Evolutionary conservation across 1,140 invertebrate genomes (phyloP), one percentile per base, ranked within the genome.

Genomic region (Panagrolaimus sp.): DNA sequence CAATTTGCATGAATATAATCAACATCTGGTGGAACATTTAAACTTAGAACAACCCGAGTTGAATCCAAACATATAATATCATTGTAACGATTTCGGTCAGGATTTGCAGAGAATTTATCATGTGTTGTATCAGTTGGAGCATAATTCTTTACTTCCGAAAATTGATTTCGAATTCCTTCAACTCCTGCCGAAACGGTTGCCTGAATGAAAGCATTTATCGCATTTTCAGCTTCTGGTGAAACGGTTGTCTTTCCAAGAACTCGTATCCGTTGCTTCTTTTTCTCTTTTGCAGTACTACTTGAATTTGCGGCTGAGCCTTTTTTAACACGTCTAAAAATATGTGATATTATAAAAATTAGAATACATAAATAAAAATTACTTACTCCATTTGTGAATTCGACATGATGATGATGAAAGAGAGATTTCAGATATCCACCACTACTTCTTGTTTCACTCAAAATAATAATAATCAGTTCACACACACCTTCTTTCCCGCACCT

Each of bases 61-160:
- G 52, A 58, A 58, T 58, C 52, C 15, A 58, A 28, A 4, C 52
- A 58, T 21, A 28, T 28, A 14, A 58, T 21, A 58, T 58, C 52
- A 12, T 58, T n/a, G 17, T 26, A 58, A 26, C 52, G 15, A 28
- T 58, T 58, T 24, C 28, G 21, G 0, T 21, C 52, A 28, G 21
- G 52, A 21, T 12, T 2, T 2, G 52, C 28, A 28, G 21, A 26
- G 12, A 26, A 21, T 21, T 58, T 58, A 28, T 26, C 21, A 28
- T 21, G 21, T 0, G 15, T 58, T 21, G 17, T 12, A 12, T 58
- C 52, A 26, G 52, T 21, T 1, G 52, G 52, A 12, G 17, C 52
- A 58, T 26, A 21, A 21, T 58, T 28, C 17, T 58, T 58, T 12
- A 28, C 21, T 26, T 58, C 28, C 4, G 52, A 12, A 28, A 58